These are phyloP conservation scores for Gracilinanus agilis DNA, from an alignment of 2,113 vertebrate species.

Conservation along the genomic window DNA sequence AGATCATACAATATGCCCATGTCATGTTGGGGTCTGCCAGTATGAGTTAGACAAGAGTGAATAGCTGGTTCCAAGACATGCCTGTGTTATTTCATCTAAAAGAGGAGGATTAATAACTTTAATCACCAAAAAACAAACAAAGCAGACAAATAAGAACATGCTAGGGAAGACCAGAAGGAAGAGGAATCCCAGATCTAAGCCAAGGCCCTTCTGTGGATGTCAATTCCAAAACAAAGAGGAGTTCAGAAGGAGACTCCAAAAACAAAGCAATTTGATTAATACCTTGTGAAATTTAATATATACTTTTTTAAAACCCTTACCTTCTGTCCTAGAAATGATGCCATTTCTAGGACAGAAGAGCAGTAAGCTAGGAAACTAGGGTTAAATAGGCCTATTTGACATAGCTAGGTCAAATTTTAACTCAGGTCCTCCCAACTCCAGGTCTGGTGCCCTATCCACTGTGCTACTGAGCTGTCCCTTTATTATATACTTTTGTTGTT, in stretches of 20 bases:
- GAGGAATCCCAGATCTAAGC: background rate
- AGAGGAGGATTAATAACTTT: background rate
- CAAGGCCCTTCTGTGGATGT: background rate
- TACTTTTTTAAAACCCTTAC: background rate
- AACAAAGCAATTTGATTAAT: background rate
- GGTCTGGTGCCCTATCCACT: no score
- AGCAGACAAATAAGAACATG: background rate
- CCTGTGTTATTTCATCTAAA: background rate
- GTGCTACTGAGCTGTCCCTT: no score
- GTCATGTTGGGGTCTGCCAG: background rate
- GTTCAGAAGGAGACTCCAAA: background rate
- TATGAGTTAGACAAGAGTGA: background rate
- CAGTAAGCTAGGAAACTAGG: no score
- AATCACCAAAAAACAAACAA: background rate
- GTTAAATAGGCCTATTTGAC: no score
- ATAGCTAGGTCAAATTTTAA: no score
- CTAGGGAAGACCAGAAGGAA: background rate
- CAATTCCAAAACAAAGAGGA: background rate
- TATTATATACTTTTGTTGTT: no score
- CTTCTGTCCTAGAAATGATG: no score
- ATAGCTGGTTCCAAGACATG: background rate
- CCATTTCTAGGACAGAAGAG: no score
- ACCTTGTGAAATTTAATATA: background rate
- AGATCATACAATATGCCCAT: background rate
- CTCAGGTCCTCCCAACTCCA: no score